phyloP scores from a whole-genome alignment of 2,797 vertebrate genomes.

The Geotria australis region DNA sequence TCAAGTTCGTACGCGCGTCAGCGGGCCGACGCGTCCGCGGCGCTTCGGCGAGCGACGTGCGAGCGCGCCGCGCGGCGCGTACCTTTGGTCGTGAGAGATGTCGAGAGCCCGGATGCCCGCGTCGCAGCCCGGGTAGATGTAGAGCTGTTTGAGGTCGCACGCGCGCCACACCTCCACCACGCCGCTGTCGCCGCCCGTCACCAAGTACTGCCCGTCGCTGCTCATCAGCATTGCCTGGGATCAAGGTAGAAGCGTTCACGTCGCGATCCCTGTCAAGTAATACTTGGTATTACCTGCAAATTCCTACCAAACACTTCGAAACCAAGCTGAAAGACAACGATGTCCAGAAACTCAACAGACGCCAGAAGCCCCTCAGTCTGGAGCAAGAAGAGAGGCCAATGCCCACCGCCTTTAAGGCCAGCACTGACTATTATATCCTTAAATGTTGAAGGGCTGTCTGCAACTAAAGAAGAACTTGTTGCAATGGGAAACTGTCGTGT shows the following conservation, averaged over 20 bases:
- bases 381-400: too few relatives aligned
- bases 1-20: background rate
- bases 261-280: background rate
- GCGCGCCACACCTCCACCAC: constrained; percentile 98
- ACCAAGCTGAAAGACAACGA: too few relatives aligned
- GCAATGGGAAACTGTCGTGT: too few relatives aligned
- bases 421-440: too few relatives aligned
- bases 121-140: constrained; percentile 92
- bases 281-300: too few relatives aligned
- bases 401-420: too few relatives aligned
- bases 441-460: background rate
- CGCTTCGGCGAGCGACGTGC: background rate
- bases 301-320: too few relatives aligned
- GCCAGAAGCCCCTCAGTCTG: too few relatives aligned
- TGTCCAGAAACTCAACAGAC: too few relatives aligned
- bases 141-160: constrained; percentile 95
- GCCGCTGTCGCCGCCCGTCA: constrained; percentile 83
- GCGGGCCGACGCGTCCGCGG: constrained; percentile 4
- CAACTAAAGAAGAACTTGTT: too few relatives aligned
- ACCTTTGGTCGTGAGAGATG: constrained; percentile 97
- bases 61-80: constrained; percentile 1
- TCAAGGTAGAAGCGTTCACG: constrained; percentile 4
- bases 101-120: constrained; percentile 95
- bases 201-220: constrained; percentile 86
- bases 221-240: constrained; percentile 67